Evolutionary conservation across 2,797 vertebrate species (phyloP), one percentile per base, ranked within the genome.

Genomic region (Lophotriccus pileatus): DNA sequence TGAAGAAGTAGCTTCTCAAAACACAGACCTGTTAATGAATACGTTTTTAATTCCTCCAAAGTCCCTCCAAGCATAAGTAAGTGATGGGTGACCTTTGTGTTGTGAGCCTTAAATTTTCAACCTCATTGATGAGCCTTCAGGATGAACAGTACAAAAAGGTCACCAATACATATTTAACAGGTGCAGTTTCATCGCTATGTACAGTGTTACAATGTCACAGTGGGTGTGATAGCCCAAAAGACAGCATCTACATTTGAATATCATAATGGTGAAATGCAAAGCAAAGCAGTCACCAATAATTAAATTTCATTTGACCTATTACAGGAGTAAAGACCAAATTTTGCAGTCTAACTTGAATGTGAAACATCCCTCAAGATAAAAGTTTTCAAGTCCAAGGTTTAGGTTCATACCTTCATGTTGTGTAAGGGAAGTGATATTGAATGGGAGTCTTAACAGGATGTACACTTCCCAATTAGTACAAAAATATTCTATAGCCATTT

Each of bases 121-220:
- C 37, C 10, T 94, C 73, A 78, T 68, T 95, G 93, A 95, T 82
- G 93, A 95, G 87, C 32, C 95, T 97, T 97, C 88, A 86, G 89
- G 90, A 94, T 27, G 32, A 94, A n/a, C 32, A 89, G 64, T 62
- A 86, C n/a, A 64, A 41, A 98, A 98, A 97, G 95, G 95, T 97
- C 95, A 97, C 20, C 58, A 44, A 72, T 86, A 86, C 79, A 88
- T 96, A 97, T 97, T 98, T 95, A 96, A 74, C 84, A 96, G 28
- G 21, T 95, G 92, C 84, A 59, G 52, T 95, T 80, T 94, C 89
- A 82, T 67, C 30, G 28, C 17, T 59, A 1, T 41, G 34, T 76
- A 27, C 9, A 30, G 20, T 4, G 4, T 53, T 91, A 84, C 55
- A 22, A 82, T 75, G 58, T 74, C 83, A 84, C 37, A 49, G 44